Percentiles rank a stretch among this genome's conserved stretches.
phyloP scores from a whole-genome alignment of 2,113 vertebrate genomes.

The Cynoglossus semilaevis region DNA sequence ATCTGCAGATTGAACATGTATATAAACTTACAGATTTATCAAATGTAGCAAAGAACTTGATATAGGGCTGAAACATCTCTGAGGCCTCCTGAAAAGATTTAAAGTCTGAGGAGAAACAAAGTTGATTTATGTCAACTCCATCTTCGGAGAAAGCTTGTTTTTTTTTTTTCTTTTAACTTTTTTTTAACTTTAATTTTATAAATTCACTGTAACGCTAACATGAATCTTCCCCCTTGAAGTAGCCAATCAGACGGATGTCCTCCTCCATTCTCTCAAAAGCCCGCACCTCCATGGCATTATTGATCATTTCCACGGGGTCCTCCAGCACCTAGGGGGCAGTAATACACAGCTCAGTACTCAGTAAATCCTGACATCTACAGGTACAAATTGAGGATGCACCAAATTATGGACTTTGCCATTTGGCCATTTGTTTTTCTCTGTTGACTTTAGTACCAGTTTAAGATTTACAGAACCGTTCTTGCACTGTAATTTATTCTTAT shows the following conservation, averaged over 20 bases:
- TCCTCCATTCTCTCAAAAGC: constrained; percentile 93
- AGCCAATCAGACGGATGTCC: constrained; percentile 91
- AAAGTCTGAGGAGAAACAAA: constrained; percentile 78
- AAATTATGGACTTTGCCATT: too few relatives aligned
- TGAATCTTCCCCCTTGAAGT: constrained; percentile 92
- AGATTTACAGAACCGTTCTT: too few relatives aligned
- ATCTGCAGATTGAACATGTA: neutral
- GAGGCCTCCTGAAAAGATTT: constrained; percentile 92
- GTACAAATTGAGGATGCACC: too few relatives aligned
- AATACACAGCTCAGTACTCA: neutral
- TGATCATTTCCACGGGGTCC: constrained; percentile 93
- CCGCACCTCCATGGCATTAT: constrained; percentile 86
- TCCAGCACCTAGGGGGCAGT: constrained; percentile 82
- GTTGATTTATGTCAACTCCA: too few relatives aligned
- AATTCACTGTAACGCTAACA: constrained; percentile 75
- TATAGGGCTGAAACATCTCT: constrained; percentile 92
- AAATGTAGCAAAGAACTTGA: constrained; percentile 97
- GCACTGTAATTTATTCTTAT: too few relatives aligned
- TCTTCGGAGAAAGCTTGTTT: too few relatives aligned
- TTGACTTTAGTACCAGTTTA: too few relatives aligned
- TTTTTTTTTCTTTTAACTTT: too few relatives aligned
- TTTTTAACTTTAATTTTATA: too few relatives aligned
- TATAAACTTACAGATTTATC: constrained; percentile 89
- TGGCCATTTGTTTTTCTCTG: too few relatives aligned
- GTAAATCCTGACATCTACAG: too few relatives aligned